Base-by-base conservation (phyloP, 2,888 invertebrate species). In the Cenopis cana region DNA sequence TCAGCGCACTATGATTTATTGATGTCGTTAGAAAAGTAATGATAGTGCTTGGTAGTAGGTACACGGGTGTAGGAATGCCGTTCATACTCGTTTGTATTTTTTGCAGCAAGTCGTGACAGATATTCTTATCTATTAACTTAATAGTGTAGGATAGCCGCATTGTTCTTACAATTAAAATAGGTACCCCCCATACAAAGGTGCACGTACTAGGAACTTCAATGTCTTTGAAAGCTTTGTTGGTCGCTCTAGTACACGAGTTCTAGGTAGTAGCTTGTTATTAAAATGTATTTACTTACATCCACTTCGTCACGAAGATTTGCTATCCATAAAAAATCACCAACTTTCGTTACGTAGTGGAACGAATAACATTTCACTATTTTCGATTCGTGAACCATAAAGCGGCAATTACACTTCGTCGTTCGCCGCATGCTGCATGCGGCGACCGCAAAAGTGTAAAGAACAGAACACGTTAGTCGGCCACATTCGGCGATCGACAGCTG, bases 1-100 rank as follows among this genome's bases (percentile, higher is more conserved):
- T 72, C 64, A 64, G 68, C 62, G n/a, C 64, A 50, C 41, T 17
- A 67, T 74, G 74, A 72, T 74, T 74, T 69, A 74, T 72, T 38
- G 55, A 54, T 60, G 55, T 62, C 50, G 62, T 66, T 66, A 61
- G 60, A 66, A 66, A 69, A 69, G 69, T 60, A 64, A 67, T 71
- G 55, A 60, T 61, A 66, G 67, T 50, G 49, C 56, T 49, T 20
- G 67, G 49, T n/a, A n/a, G 24, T 1, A 24, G 0, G 36, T 59
- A 29, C 20, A 18, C 49, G 29, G 12, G 20, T n/a, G 59, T 8
- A 46, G 65, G 70, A 70, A 70, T 70, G 70, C n/a, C 6, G 70
- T 36, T 33, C 59, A 59, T 41, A 33, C 52, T 14, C 12, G 49
- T 54, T 54, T 56, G 17, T 69, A 18, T 62, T 66, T 64, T 65